Conservation (phyloP, 2,113 vertebrate species). For the Menura novaehollandiae region DNA sequence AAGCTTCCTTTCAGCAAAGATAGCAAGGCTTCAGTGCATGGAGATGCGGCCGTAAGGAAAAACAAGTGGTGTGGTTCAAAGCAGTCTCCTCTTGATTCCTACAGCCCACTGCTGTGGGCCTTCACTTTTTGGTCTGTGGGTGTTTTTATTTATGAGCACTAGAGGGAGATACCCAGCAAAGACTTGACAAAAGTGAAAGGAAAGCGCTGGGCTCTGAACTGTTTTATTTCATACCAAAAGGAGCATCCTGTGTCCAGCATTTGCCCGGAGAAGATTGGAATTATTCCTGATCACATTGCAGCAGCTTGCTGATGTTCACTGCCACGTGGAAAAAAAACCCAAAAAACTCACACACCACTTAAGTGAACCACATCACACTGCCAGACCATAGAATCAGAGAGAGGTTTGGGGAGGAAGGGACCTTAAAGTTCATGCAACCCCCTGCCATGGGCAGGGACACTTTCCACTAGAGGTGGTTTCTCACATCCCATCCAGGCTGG, state of each 20-base stretch:
- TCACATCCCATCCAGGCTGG: background rate
- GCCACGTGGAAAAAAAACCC: background rate
- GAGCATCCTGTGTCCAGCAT: background rate
- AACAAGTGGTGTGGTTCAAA: background rate
- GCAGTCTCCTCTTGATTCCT: background rate
- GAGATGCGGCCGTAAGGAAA: background rate
- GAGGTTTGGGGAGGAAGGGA: background rate
- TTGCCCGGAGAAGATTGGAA: background rate
- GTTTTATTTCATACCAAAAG: background rate
- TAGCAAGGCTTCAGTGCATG: background rate
- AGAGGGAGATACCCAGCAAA: background rate
- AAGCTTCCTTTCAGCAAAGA: background rate
- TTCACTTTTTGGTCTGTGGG: background rate
- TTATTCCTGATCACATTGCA: background rate
- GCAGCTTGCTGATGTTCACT: background rate
- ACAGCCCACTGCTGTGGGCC: background rate
- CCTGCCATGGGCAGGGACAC: background rate
- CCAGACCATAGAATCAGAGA: background rate
- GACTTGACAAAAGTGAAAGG: background rate
- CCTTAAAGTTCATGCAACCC: too few species aligned
- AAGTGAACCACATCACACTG: background rate
- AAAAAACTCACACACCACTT: background rate
- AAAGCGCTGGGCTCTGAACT: background rate
- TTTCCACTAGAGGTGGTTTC: fast-evolving
- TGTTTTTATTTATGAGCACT: background rate